phyloP scores from a whole-genome alignment of 2,888 invertebrate species.

The Oscheius sp. region DNA sequence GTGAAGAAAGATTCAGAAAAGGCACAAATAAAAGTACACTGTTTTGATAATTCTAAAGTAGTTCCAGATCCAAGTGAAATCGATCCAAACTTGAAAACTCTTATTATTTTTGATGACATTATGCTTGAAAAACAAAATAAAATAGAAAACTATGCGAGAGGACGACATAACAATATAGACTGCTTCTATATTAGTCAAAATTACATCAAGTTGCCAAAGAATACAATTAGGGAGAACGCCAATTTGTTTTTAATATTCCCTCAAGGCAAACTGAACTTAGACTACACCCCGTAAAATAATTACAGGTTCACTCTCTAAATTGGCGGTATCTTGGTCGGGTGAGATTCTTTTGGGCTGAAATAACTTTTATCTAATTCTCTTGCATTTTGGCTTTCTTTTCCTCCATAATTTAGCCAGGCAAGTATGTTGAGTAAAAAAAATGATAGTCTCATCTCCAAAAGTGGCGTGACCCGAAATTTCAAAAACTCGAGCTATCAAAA shows the following conservation, averaged over 20 bases:
- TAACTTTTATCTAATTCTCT: too few relatives aligned
- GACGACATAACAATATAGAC: conserved; percentile 37
- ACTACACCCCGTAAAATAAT: too few relatives aligned
- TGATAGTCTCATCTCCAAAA: too few relatives aligned
- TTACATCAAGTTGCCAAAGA: conserved; percentile 41
- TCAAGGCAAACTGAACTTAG: conserved; percentile 33
- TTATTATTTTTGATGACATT: conserved; percentile 36
- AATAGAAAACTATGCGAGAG: conserved; percentile 36
- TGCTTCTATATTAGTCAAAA: conserved; percentile 42
- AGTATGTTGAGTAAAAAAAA: too few relatives aligned
- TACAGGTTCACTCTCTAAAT: too few relatives aligned
- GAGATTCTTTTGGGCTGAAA: too few relatives aligned
- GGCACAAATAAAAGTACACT: neutral
- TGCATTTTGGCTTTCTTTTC: too few relatives aligned
- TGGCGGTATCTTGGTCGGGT: too few relatives aligned
- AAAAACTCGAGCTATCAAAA: too few relatives aligned
- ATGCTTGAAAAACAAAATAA: conserved; percentile 39
- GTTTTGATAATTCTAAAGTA: conserved; percentile 9
- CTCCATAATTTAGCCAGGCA: too few relatives aligned
- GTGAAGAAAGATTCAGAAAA: neutral
- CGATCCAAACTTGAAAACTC: conserved; percentile 35
- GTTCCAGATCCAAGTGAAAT: conserved; percentile 33
- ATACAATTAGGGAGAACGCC: too few relatives aligned
- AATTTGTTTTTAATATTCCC: conserved; percentile 39
- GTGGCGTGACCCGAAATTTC: too few relatives aligned